A percentile compares a stretch with the other conserved stretches of the same genome.
phyloP scores from a whole-genome alignment of 2,888 invertebrate species.

The Microplitis deprimator region DNA sequence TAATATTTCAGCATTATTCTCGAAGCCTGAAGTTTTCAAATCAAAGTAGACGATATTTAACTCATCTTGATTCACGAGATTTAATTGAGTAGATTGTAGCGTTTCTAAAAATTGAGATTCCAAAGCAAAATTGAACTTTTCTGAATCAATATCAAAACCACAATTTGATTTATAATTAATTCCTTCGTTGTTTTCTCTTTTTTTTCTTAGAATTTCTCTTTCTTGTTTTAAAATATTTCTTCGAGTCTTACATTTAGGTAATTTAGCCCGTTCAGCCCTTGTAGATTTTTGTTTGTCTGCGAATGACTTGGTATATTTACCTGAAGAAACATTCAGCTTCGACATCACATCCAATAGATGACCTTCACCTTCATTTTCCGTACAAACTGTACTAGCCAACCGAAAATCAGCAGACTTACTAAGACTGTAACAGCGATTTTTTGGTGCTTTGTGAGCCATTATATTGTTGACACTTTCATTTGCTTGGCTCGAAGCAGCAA shows the following conservation, averaged over 20 bases:
- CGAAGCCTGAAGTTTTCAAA: constrained; percentile 51
- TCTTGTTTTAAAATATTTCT: constrained; percentile 35
- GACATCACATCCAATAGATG: constrained; percentile 33
- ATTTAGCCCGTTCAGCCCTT: constrained; percentile 39
- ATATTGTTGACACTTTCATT: constrained; percentile 51
- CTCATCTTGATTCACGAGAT: constrained; percentile 22
- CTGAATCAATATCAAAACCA: too few relatives aligned
- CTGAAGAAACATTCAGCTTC: constrained; percentile 17
- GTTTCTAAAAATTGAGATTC: constrained; percentile 5
- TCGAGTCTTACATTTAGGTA: constrained; percentile 37
- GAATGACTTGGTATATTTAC: constrained; percentile 21
- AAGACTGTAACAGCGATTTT: constrained; percentile 40
- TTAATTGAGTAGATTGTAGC: constrained; percentile 25
- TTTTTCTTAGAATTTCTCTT: constrained; percentile 34
- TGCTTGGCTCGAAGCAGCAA: constrained; percentile 48
- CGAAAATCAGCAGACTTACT: constrained; percentile 34
- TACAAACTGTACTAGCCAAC: constrained; percentile 35
- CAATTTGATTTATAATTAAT: too few relatives aligned
- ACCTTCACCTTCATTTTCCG: constrained; percentile 39
- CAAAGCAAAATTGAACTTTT: constrained; percentile 23
- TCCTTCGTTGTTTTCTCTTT: neutral
- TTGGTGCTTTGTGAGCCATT: constrained; percentile 52
- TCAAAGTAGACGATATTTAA: constrained; percentile 48
- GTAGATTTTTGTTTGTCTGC: constrained; percentile 26
- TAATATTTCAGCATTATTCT: constrained; percentile 44